Base-by-base conservation (phyloP, 2,888 invertebrate genomes). In the Thymelicus acteon region DNA sequence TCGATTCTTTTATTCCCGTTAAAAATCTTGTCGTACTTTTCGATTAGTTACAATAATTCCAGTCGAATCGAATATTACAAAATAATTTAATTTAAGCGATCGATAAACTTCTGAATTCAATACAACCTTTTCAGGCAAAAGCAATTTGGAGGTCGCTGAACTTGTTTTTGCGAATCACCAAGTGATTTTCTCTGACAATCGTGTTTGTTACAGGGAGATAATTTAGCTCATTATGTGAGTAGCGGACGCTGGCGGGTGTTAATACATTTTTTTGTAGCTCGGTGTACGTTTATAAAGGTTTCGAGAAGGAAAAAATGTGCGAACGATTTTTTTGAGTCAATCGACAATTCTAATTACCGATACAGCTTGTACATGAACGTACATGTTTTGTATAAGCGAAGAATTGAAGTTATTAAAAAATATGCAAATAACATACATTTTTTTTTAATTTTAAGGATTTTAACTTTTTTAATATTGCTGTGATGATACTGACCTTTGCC, bases 401-500 rank as follows among this genome's bases (percentile, higher is more conserved):
- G 24, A 24, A 24, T 24, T 24, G 3, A 24, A 24, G 24, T 24
- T 24, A 24, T 24, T 24, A 1, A 24, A 24, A 24, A 2, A 24
- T 24, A 24, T 24, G 24, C 1, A 24, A 24, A 24, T 24, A 24
- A 24, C 3, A 24, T 24, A 3, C 3, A 24, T 1, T 24, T 2
- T 3, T 2, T 2, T 24, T 24, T 24, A 2, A 2, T 24, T 2
- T 24, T 24, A 24, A 1, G 3, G 3, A 5, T 31, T 31, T 31
- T 31, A 2, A 31, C 31, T 31, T 31, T 31, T 31, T 31, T 31
- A 5, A 31, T 5, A 31, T 31, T 31, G 5, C 31, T 31, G 3
- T 31, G 31, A 44, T 44, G 4, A 74, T 77, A 80, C 82, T 74
- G 75, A 85, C 85, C 83, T 78, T 75, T 75, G 69, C 72, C 71